Evolutionary conservation across 1,140 invertebrate species (phyloP).

Genomic region (Paramacrobiotus metropolitanus): DNA sequence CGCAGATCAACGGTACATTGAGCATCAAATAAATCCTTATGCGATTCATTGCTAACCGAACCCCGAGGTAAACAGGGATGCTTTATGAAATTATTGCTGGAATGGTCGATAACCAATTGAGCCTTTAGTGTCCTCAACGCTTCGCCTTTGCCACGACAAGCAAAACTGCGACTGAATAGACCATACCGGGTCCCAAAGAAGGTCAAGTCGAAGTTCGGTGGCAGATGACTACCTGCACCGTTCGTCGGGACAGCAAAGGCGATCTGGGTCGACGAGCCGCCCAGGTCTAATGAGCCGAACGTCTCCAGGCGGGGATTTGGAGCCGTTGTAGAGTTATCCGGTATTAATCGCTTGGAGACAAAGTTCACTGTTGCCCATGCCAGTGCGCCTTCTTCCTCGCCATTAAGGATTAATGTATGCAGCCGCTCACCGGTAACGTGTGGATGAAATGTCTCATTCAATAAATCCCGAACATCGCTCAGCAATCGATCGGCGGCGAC

Average conservation of each 20-base stretch:
- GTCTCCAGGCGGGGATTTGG: background rate
- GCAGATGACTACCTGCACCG: too few species aligned
- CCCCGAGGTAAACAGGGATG: background rate
- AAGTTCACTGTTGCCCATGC: slow-evolving; percentile 3
- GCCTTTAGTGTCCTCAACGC: background rate
- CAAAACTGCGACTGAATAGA: background rate
- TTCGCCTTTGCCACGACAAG: background rate
- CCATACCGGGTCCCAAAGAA: background rate
- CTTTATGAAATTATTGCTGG: background rate
- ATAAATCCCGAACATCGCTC: background rate
- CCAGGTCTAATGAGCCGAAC: background rate
- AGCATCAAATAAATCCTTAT: background rate
- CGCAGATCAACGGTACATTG: background rate
- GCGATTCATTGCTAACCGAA: background rate
- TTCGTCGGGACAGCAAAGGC: background rate
- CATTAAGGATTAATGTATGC: background rate
- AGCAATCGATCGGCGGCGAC: background rate
- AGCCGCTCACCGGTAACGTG: background rate
- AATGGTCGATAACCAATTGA: background rate
- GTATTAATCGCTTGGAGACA: background rate
- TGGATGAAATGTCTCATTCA: background rate
- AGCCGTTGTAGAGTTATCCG: background rate
- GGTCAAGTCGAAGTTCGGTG: background rate
- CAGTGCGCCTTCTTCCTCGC: background rate
- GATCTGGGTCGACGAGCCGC: slow-evolving; percentile 2